phyloP scores from a whole-genome alignment of 2,797 vertebrate genomes.

The Astyanax mexicanus region DNA sequence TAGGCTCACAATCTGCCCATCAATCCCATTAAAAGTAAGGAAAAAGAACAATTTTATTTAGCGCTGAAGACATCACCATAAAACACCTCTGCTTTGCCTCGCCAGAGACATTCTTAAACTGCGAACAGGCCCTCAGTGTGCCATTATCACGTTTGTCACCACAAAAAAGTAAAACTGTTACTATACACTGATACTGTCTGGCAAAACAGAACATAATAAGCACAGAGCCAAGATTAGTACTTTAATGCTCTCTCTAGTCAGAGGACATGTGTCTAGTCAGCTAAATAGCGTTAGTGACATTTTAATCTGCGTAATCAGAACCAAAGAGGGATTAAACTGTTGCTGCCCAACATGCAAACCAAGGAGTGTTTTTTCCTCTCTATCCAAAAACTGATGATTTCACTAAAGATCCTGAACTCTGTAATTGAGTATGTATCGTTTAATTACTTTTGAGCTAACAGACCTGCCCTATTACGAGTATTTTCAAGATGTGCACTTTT shows the following conservation, averaged over 20 bases:
- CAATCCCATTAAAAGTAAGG: too few species aligned
- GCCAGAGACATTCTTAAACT: not conserved
- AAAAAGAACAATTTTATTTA: not conserved
- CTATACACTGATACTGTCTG: not conserved
- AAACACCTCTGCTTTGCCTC: not conserved
- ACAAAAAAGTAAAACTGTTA: not conserved
- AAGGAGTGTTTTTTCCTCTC: not conserved
- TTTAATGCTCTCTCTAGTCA: not conserved
- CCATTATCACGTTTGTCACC: not conserved
- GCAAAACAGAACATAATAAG: not conserved
- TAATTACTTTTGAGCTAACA: too few species aligned
- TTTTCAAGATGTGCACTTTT: too few species aligned
- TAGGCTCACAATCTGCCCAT: not conserved
- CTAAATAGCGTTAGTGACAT: slow-evolving; percentile 1
- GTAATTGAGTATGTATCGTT: too few species aligned
- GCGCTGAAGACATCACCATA: not conserved
- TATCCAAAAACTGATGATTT: not conserved
- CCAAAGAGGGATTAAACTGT: slow-evolving; percentile 12
- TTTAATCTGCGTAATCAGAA: slow-evolving; percentile 24
- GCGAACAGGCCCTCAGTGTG: not conserved
- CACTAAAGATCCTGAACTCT: not conserved
- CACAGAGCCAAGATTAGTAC: not conserved
- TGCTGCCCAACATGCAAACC: not conserved
- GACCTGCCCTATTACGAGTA: too few species aligned
- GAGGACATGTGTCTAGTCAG: slow-evolving; percentile 15